phyloP scores from a whole-genome alignment of 2,113 vertebrate genomes.

The Natator depressus region DNA sequence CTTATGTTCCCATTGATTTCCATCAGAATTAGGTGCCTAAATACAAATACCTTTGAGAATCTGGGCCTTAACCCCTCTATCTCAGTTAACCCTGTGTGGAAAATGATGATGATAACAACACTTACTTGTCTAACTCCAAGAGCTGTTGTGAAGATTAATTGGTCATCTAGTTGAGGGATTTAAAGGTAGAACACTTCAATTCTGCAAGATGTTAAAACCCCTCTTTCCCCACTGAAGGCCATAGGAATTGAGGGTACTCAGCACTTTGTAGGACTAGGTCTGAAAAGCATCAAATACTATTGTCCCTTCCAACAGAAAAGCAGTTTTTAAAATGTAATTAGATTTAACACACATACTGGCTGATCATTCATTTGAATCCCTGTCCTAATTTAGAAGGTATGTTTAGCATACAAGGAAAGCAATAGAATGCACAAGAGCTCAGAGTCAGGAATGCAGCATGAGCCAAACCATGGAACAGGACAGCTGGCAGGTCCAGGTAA shows the following conservation, averaged over 20 bases:
- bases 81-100: background rate
- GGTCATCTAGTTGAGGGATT: background rate
- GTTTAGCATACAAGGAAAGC: background rate
- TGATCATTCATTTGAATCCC: background rate
- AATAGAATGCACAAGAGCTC: background rate
- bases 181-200: background rate
- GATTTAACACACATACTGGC: background rate
- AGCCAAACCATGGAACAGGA: background rate
- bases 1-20: no score
- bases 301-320: background rate
- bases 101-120: background rate
- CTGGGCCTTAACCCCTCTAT: no score
- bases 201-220: background rate
- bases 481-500: background rate
- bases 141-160: slow-evolving; percentile 5
- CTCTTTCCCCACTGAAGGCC: background rate
- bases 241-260: background rate
- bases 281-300: background rate
- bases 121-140: background rate
- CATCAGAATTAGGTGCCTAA: no score
- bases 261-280: background rate
- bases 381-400: background rate
- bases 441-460: accelerated
- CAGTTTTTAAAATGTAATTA: background rate
- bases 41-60: no score